These are phyloP conservation scores for Ginglymostoma cirratum DNA, from an alignment of 2,113 vertebrate species.

Conservation along the genomic window DNA sequence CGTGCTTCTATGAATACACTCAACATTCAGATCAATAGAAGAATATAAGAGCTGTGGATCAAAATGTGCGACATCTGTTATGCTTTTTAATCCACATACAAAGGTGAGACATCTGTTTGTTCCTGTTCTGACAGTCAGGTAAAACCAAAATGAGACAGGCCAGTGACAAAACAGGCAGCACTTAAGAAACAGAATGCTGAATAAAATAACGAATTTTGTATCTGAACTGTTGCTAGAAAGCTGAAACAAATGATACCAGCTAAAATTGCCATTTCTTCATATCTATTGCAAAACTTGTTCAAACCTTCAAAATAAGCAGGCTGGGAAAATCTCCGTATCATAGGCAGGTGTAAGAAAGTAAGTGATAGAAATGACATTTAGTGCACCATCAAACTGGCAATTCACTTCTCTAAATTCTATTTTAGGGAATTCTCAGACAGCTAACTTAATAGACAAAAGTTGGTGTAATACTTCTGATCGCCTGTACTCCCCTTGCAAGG, in stretches of 20 bases:
- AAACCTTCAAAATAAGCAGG: not conserved
- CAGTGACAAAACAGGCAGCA: not conserved
- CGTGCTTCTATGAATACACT: not conserved
- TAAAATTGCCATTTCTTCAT: not conserved
- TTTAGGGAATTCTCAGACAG: not conserved
- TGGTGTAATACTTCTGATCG: not conserved
- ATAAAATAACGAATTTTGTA: not conserved
- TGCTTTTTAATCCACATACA: not conserved
- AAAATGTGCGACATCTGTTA: not conserved
- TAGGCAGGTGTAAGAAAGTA: not conserved
- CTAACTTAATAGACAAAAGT: not conserved
- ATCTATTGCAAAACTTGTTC: not conserved
- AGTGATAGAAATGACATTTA: not conserved
- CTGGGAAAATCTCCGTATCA: not conserved
- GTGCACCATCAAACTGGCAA: not conserved
- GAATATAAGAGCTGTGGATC: not conserved
- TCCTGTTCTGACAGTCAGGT: not conserved
- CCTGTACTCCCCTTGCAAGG: not conserved
- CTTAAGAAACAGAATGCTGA: not conserved
- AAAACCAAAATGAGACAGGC: not conserved
- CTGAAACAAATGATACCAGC: not conserved
- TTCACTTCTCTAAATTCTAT: not conserved
- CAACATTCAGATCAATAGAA: not conserved
- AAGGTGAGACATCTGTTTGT: not conserved
- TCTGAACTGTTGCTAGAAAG: not conserved